These are phyloP conservation scores for Cyprinodon brontotheroides DNA, from an alignment of 2,113 vertebrate species.

Conservation along the genomic window DNA sequence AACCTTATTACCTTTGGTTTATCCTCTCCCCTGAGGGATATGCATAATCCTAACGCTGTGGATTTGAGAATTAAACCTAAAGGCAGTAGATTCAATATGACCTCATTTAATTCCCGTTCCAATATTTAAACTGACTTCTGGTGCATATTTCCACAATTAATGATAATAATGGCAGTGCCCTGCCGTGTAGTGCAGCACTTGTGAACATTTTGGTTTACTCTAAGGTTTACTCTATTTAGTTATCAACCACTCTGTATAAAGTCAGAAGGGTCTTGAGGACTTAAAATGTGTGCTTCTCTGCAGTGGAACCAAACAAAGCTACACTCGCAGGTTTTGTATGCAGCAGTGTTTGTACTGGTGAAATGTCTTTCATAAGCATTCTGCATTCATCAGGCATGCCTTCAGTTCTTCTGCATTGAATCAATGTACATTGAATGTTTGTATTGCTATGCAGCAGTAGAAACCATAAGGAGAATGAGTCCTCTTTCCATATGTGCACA, in stretches of 20 bases:
- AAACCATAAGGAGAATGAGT: slow-evolving; percentile 47
- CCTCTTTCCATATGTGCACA: slow-evolving; percentile 33
- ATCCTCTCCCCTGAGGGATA: no score
- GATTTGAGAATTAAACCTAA: no score
- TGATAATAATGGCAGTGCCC: no score
- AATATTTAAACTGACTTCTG: no score
- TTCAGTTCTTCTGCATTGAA: slow-evolving; percentile 58
- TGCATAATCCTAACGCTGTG: no score
- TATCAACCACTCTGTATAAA: slow-evolving; percentile 30
- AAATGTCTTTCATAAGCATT: slow-evolving; percentile 61
- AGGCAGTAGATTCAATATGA: no score
- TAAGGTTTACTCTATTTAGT: slow-evolving; percentile 17
- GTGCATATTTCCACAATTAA: no score
- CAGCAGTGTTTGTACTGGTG: slow-evolving; percentile 48
- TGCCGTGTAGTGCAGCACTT: no score
- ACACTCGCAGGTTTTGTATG: slow-evolving; percentile 62
- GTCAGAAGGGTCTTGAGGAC: slow-evolving; percentile 43
- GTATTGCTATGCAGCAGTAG: slow-evolving; percentile 50
- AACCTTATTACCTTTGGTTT: no score
- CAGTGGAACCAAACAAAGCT: slow-evolving; percentile 40
- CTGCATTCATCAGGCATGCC: slow-evolving; percentile 63
- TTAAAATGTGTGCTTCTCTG: slow-evolving; percentile 58
- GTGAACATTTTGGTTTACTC: no score
- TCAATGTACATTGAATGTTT: slow-evolving; percentile 61
- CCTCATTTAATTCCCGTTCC: no score